Percentiles rank a stretch among this genome's conserved stretches.
phyloP scores from a whole-genome alignment of 2,113 vertebrate genomes.

The Mixornis gularis region DNA sequence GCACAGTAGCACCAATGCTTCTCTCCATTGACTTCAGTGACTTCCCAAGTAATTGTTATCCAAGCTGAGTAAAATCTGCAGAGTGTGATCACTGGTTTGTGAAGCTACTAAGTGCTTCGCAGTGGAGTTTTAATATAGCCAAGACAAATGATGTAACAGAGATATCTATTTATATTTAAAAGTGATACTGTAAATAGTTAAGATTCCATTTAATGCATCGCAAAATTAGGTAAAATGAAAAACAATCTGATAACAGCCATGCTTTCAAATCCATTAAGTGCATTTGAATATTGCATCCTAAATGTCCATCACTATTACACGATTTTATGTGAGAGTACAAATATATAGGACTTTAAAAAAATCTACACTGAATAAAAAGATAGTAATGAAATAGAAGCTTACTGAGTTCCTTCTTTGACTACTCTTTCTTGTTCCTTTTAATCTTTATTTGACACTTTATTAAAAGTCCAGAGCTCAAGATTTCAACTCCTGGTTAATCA shows the following conservation, averaged over 20 bases:
- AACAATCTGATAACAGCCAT: background rate
- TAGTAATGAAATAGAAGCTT: background rate
- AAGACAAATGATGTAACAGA: background rate
- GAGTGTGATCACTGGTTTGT: background rate
- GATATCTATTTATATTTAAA: background rate
- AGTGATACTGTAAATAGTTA: background rate
- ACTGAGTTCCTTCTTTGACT: background rate
- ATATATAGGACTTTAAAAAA: background rate
- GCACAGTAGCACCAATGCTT: background rate
- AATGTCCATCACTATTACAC: background rate
- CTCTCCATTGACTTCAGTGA: background rate
- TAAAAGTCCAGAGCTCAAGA: conserved; percentile 26
- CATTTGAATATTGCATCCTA: background rate
- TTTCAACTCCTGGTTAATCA: conserved; percentile 31
- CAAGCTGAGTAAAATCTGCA: background rate
- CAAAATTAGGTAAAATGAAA: background rate
- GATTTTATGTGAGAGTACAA: background rate
- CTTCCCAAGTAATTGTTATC: background rate
- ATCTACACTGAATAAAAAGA: background rate
- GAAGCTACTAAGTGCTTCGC: background rate
- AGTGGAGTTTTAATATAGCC: background rate
- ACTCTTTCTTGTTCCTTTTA: conserved; percentile 3
- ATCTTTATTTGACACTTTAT: conserved; percentile 44
- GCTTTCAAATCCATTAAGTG: background rate
- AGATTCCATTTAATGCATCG: background rate